Evolutionary conservation across 2,888 invertebrate species (phyloP).

Genomic region (Serripes groenlandicus): DNA sequence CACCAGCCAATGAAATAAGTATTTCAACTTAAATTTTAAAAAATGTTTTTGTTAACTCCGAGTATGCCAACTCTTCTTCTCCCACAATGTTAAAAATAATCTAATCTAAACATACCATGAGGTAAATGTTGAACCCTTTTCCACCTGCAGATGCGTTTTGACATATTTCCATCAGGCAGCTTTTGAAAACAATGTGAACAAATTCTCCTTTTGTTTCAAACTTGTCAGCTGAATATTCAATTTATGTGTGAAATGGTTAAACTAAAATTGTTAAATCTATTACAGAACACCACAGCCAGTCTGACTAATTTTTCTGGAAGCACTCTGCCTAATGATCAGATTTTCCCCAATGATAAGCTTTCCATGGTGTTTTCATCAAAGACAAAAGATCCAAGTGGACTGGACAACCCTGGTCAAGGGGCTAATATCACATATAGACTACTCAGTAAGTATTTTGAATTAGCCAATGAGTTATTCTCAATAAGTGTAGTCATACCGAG

Average conservation of each 20-base stretch:
- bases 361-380: constrained; percentile 31
- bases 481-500: too few relatives aligned
- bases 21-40: too few relatives aligned
- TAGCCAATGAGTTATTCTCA: too few relatives aligned
- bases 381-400: background rate
- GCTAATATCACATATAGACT: constrained; percentile 43
- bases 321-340: constrained; percentile 27
- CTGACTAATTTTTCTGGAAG: constrained; percentile 24
- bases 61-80: too few relatives aligned
- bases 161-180: too few relatives aligned
- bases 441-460: constrained; percentile 39
- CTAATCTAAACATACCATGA: too few relatives aligned
- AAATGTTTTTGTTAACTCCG: too few relatives aligned
- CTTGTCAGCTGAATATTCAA: background rate
- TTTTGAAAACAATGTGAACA: too few relatives aligned
- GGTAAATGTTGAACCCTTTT: too few relatives aligned
- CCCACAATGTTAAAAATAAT: too few relatives aligned
- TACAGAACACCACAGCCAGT: constrained; percentile 12
- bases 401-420: constrained; percentile 39
- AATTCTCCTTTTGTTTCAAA: background rate
- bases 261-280: background rate
- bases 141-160: too few relatives aligned
- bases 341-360: constrained; percentile 37
- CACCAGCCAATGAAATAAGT: too few relatives aligned
- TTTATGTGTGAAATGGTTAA: background rate